phyloP scores from a whole-genome alignment of 37 sponge, comb jelly and placozoan species.

The Halisarca cf. caerulea region DNA sequence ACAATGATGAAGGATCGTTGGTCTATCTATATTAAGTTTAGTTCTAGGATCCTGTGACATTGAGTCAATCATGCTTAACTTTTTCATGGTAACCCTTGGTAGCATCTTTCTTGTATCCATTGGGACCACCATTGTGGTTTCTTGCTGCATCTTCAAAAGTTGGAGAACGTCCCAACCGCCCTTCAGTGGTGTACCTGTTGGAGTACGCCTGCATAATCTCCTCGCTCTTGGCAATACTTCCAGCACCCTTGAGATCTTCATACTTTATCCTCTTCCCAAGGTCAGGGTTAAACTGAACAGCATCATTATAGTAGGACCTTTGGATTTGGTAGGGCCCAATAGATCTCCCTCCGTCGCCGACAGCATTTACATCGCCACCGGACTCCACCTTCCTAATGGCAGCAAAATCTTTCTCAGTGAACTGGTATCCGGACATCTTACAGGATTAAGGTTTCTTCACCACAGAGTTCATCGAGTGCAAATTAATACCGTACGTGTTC shows the following conservation, averaged over 20 bases:
- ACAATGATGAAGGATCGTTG: no score
- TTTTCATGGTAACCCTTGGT: background rate
- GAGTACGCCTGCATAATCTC: constrained; percentile 26
- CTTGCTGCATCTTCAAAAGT: constrained; percentile 9
- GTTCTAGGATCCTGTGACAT: no score
- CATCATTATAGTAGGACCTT: constrained; percentile 42
- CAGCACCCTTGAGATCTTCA: constrained; percentile 27
- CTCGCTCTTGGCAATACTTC: background rate
- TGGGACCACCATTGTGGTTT: constrained; percentile 20
- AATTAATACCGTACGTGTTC: no score
- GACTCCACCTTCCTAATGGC: constrained; percentile 26
- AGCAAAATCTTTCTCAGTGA: background rate
- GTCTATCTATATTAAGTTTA: no score
- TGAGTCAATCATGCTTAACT: no score
- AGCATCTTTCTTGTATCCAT: constrained; percentile 15
- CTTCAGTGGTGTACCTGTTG: constrained; percentile 32
- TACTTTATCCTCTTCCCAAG: background rate
- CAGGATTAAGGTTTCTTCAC: no score
- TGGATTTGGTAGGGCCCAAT: constrained; percentile 50
- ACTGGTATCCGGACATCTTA: background rate
- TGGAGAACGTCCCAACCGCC: constrained; percentile 21
- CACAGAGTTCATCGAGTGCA: no score
- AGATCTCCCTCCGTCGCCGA: constrained; percentile 32
- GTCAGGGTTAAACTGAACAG: constrained; percentile 8
- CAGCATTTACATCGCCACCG: constrained; percentile 12